These are phyloP conservation scores for Polydrusus tereticollis DNA, from an alignment of 2,888 invertebrate genomes.

Conservation along the genomic window DNA sequence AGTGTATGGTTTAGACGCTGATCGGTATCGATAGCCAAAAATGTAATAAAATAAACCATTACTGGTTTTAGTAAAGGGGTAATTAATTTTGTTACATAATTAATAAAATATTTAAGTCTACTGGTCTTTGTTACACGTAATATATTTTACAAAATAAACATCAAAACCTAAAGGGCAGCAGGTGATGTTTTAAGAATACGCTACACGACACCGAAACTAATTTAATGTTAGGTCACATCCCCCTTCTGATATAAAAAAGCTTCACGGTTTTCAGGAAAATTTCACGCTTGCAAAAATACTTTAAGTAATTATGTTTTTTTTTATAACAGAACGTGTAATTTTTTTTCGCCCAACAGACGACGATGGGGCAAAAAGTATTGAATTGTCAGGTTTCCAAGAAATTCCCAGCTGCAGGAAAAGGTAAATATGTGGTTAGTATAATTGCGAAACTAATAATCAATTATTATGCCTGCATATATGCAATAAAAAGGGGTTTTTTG, in stretches of 20 bases:
- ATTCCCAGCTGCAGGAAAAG: background rate
- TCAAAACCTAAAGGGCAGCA: background rate
- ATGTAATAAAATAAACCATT: too few species aligned
- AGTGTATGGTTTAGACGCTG: too few species aligned
- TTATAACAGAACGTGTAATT: background rate
- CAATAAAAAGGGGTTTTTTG: background rate
- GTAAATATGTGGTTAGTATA: slow-evolving; percentile 4
- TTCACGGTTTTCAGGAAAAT: slow-evolving; percentile 8
- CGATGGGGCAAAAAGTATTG: background rate
- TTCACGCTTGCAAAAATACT: slow-evolving; percentile 11
- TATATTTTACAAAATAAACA: background rate
- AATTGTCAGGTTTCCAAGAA: background rate
- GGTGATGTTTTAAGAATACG: background rate
- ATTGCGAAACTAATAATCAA: slow-evolving; percentile 20
- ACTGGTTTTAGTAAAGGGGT: too few species aligned
- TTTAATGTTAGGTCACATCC: background rate
- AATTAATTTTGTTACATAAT: too few species aligned
- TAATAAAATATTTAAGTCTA: too few species aligned
- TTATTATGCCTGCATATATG: slow-evolving; percentile 25
- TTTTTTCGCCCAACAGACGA: background rate
- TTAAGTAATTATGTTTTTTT: background rate
- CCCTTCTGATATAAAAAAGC: background rate
- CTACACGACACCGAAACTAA: background rate
- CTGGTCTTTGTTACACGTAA: too few species aligned
- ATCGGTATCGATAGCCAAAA: too few species aligned